A percentile compares a stretch with the other conserved stretches of the same genome.
Evolutionary conservation across 2,113 vertebrate genomes (phyloP).

Genomic region (Platysternon megacephalum): DNA sequence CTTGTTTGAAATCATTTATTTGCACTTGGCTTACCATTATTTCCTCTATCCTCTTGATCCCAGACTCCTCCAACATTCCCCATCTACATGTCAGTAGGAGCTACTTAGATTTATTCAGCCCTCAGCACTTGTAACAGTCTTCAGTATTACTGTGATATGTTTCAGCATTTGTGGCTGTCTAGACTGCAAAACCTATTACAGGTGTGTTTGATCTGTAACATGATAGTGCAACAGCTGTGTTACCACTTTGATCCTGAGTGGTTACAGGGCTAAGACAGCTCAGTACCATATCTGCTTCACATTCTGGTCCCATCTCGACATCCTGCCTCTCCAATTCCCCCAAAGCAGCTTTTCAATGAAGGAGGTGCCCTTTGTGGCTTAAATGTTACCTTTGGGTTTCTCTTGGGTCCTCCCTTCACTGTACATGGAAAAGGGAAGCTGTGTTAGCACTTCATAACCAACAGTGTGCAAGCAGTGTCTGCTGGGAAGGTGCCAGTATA

Average conservation of each 20-base stretch:
- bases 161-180: not conserved
- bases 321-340: not conserved
- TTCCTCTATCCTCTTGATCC: not conserved
- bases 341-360: not conserved
- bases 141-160: not conserved
- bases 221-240: not conserved
- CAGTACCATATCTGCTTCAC: not conserved
- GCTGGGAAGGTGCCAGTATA: not conserved
- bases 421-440: not conserved
- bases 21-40: not conserved
- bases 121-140: not conserved
- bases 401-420: not conserved
- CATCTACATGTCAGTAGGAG: not conserved
- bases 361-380: not conserved
- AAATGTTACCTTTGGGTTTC: not conserved
- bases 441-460: not conserved
- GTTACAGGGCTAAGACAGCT: rapidly evolving
- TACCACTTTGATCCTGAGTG: not conserved
- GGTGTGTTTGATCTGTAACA: rapidly evolving
- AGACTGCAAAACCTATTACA: not conserved
- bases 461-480: not conserved
- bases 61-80: not conserved
- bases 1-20: rapidly evolving
- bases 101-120: not conserved
- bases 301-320: not conserved